Percentiles rank a stretch among this genome's conserved stretches.
Conservation (phyloP, 2,113 vertebrate genomes). For the Stigmatopora argus region DNA sequence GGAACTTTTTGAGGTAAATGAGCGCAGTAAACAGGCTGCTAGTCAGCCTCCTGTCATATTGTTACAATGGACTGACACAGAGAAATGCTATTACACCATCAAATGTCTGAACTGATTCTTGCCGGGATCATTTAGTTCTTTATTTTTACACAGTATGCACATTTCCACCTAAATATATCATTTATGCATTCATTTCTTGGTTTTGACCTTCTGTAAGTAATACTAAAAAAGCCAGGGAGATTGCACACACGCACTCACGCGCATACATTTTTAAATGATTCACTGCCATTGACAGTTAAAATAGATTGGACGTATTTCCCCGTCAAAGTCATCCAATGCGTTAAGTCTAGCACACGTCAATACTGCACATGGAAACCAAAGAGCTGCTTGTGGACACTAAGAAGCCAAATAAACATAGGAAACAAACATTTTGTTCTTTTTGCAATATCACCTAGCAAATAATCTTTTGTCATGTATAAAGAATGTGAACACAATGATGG, state of each 20-base stretch:
- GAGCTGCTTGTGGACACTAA: slow-evolving; percentile 89
- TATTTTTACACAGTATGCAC: slow-evolving; percentile 63
- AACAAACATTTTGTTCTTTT: slow-evolving; percentile 56
- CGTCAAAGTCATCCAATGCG: slow-evolving; percentile 28
- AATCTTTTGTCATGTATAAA: slow-evolving; percentile 85
- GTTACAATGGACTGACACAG: slow-evolving; percentile 75
- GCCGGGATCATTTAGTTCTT: slow-evolving; percentile 70
- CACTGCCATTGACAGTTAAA: too few species aligned
- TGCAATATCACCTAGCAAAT: slow-evolving; percentile 86
- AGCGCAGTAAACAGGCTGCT: slow-evolving; percentile 97
- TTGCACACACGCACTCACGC: slow-evolving; percentile 27
- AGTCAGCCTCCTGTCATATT: slow-evolving; percentile 75
- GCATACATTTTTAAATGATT: background rate
- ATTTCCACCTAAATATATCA: slow-evolving; percentile 81
- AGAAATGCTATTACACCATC: slow-evolving; percentile 82
- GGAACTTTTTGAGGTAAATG: slow-evolving; percentile 99
- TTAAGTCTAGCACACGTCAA: slow-evolving; percentile 96
- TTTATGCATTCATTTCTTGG: slow-evolving; percentile 77
- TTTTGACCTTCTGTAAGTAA: slow-evolving; percentile 82
- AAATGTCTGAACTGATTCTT: slow-evolving; percentile 86
- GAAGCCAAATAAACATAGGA: slow-evolving; percentile 71
- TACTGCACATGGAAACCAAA: slow-evolving; percentile 97
- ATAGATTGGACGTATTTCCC: too few species aligned
- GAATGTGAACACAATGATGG: slow-evolving; percentile 93
- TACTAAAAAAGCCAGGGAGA: slow-evolving; percentile 86